These are phyloP conservation scores for Larimichthys crocea DNA, from an alignment of 2,113 vertebrate genomes.

Conservation along the genomic window DNA sequence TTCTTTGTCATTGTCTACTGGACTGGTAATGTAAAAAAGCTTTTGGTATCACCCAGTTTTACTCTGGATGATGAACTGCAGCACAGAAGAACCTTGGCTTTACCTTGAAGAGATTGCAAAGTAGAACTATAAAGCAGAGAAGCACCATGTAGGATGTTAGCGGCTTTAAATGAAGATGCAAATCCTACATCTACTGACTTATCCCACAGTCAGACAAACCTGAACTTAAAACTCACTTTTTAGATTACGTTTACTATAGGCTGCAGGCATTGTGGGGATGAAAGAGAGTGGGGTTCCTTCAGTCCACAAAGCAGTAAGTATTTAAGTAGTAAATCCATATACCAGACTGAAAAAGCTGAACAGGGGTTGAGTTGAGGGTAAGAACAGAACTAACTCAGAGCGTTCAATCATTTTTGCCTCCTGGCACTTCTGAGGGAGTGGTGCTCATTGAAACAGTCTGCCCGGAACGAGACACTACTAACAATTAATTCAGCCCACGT, in stretches of 20 bases:
- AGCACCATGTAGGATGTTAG: background rate
- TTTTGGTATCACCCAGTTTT: background rate
- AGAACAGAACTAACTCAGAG: conserved; percentile 30
- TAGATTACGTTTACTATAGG: conserved; percentile 3
- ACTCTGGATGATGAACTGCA: background rate
- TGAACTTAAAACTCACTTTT: conserved; percentile 22
- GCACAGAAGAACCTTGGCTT: background rate
- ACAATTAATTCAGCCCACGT: conserved; percentile 65
- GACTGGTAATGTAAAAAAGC: background rate
- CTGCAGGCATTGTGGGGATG: conserved; percentile 9
- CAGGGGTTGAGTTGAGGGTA: conserved; percentile 56
- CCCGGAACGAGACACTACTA: conserved; percentile 18
- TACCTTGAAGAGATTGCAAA: background rate
- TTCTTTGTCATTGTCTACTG: background rate
- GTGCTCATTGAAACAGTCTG: conserved; percentile 32
- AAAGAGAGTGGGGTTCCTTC: background rate
- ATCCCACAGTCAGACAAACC: conserved; percentile 14
- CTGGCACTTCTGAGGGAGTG: conserved; percentile 51
- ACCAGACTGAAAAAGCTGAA: conserved; percentile 37
- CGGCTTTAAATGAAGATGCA: conserved; percentile 10
- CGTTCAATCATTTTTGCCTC: conserved; percentile 50
- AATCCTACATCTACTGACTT: conserved; percentile 4
- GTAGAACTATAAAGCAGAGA: conserved; percentile 14
- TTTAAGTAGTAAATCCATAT: conserved; percentile 51
- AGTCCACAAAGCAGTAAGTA: conserved; percentile 33